Percentiles rank a stretch among this genome's conserved stretches.
Conservation (phyloP, 2,888 invertebrate genomes). For the Autographa pulchrina region DNA sequence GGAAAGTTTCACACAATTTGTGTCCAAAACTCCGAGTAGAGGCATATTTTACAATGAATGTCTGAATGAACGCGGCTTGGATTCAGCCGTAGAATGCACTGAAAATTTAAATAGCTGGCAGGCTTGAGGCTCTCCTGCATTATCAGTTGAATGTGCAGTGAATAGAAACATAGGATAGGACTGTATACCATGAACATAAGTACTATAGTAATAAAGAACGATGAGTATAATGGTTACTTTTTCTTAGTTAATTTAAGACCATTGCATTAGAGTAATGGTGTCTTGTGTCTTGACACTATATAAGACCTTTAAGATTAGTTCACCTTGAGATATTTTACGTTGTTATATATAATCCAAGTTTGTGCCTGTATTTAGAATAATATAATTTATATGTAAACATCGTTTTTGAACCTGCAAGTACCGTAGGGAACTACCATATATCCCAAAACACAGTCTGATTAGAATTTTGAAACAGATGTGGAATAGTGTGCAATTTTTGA, state of each 20-base stretch:
- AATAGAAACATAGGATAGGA: not conserved
- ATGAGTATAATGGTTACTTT: no score
- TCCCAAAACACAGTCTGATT: not conserved
- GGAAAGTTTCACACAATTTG: not conserved
- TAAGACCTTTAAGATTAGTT: no score
- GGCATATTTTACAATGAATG: not conserved
- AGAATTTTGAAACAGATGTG: constrained; percentile 6
- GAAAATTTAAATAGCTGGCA: not conserved
- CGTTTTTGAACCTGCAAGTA: no score
- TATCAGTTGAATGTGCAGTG: constrained; percentile 2
- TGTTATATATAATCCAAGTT: no score
- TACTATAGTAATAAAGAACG: no score
- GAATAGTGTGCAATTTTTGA: not conserved
- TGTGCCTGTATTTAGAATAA: no score
- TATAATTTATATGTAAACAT: no score
- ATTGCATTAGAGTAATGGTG: no score
- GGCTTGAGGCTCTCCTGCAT: not conserved
- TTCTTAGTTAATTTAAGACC: no score
- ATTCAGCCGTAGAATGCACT: not conserved
- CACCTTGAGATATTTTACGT: no score
- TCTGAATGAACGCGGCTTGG: not conserved
- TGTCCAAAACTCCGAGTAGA: not conserved
- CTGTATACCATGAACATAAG: not conserved
- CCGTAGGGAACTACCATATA: not conserved
- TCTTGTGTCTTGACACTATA: no score